Conservation (phyloP, 2,113 vertebrate species). For the Dendropsophus ebraccatus region DNA sequence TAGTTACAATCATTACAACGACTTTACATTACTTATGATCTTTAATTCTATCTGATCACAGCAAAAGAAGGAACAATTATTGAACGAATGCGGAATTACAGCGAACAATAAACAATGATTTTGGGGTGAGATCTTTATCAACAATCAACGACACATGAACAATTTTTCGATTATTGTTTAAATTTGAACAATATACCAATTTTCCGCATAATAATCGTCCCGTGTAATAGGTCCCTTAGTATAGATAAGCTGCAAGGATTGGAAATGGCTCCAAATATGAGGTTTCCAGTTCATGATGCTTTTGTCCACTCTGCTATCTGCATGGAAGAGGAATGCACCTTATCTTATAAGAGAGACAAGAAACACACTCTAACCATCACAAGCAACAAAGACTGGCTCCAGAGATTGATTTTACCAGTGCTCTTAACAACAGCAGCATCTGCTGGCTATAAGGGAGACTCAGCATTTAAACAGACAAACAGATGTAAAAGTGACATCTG, state of each 20-base stretch:
- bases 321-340: background rate
- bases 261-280: background rate
- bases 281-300: background rate
- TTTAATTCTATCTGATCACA: too few relatives aligned
- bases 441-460: conserved; percentile 71
- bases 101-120: too few relatives aligned
- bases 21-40: too few relatives aligned
- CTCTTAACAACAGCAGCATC: conserved; percentile 73
- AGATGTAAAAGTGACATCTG: conserved; percentile 97
- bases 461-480: conserved; percentile 79
- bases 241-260: background rate
- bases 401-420: conserved; percentile 52
- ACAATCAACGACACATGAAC: too few relatives aligned
- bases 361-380: conserved; percentile 31
- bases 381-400: conserved; percentile 24
- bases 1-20: too few relatives aligned
- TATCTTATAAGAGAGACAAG: background rate
- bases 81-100: too few relatives aligned
- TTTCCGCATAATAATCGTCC: too few relatives aligned
- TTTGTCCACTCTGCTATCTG: background rate
- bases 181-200: too few relatives aligned
- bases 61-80: too few relatives aligned
- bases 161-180: too few relatives aligned
- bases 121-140: too few relatives aligned
- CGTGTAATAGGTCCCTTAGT: too few relatives aligned